Conservation (phyloP, 1,140 invertebrate genomes). For the Aphaenogaster floridana region DNA sequence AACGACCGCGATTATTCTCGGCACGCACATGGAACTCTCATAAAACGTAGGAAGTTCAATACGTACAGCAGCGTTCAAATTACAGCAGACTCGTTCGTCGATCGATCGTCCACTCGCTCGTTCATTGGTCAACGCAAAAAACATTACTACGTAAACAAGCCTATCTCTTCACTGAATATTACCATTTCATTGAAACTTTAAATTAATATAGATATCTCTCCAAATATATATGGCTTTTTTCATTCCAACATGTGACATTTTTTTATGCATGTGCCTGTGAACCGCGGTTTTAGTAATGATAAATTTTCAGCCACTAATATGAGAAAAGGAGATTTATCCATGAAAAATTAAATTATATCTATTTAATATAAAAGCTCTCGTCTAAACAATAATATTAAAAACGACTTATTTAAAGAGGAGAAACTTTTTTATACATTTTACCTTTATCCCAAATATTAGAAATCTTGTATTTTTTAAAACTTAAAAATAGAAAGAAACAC, state of each 20-base stretch:
- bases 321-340: neutral
- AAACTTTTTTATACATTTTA: neutral
- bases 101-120: slow-evolving; percentile 26
- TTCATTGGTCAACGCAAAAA: slow-evolving; percentile 16
- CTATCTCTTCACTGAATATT: neutral
- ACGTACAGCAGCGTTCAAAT: slow-evolving; percentile 43
- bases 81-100: slow-evolving; percentile 26
- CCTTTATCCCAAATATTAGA: neutral
- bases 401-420: neutral
- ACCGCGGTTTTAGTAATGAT: neutral
- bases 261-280: neutral
- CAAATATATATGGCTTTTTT: neutral
- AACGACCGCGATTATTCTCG: slow-evolving; percentile 58
- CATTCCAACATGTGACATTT: neutral
- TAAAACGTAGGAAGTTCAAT: slow-evolving; percentile 57
- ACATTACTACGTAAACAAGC: neutral
- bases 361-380: neutral
- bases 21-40: slow-evolving; percentile 55
- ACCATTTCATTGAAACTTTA: slow-evolving; percentile 11
- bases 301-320: neutral
- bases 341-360: neutral
- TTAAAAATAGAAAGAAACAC: too few species aligned
- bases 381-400: neutral
- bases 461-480: neutral
- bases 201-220: slow-evolving; percentile 13